phyloP scores from a whole-genome alignment of 2,113 vertebrate species.

The Paramormyrops kingsleyae region DNA sequence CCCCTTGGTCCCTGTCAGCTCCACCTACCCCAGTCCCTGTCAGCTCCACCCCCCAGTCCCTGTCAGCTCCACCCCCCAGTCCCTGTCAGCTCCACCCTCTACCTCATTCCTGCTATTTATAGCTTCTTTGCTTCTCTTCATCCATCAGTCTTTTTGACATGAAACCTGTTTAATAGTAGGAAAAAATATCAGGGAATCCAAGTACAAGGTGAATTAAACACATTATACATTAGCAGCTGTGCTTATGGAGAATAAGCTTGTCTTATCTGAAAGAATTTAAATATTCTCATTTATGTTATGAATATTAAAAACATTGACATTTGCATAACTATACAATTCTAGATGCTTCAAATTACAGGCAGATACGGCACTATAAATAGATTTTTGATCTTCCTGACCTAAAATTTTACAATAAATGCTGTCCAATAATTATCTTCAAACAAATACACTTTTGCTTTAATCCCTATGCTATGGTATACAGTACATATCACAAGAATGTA shows the following conservation, averaged over 20 bases:
- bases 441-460: neutral
- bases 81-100: neutral
- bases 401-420: neutral
- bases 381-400: neutral
- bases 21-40: neutral
- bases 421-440: neutral
- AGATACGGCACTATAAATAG: neutral
- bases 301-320: neutral
- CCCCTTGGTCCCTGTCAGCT: neutral
- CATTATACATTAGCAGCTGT: neutral
- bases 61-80: neutral
- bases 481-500: neutral
- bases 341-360: neutral
- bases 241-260: neutral
- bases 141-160: neutral
- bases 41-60: neutral
- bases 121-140: neutral
- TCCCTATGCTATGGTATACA: conserved; percentile 10
- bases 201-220: neutral
- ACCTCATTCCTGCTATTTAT: neutral
- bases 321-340: neutral
- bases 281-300: neutral
- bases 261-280: neutral
- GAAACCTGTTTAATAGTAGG: neutral
- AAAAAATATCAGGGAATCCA: neutral